Percentiles rank a stretch among this genome's conserved stretches.
Conservation (phyloP, 1,140 invertebrate species). For the Piezodorus guildinii region DNA sequence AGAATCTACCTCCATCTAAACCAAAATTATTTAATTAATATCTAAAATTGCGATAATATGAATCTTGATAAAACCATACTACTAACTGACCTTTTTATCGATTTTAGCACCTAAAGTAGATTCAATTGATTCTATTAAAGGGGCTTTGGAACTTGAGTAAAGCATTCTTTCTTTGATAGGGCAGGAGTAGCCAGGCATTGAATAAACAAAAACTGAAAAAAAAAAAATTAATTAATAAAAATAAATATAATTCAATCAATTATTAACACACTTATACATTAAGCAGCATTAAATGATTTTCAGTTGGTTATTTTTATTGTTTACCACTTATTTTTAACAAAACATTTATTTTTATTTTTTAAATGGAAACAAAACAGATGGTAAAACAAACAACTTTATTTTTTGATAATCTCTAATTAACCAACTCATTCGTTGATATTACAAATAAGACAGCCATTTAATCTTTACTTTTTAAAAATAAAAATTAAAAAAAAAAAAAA, state of each 20-base stretch:
- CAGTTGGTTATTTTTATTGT: too few relatives aligned
- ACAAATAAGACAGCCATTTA: too few relatives aligned
- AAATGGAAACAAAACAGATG: too few relatives aligned
- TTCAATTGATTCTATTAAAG: constrained; percentile 68
- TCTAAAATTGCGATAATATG: neutral
- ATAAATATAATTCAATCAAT: constrained; percentile 20
- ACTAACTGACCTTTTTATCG: constrained; percentile 65
- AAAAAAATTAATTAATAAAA: constrained; percentile 23
- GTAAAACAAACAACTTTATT: too few relatives aligned
- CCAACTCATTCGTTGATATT: too few relatives aligned
- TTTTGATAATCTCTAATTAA: too few relatives aligned
- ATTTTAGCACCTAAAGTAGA: constrained; percentile 51
- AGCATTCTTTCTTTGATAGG: constrained; percentile 94
- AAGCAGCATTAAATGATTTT: too few relatives aligned
- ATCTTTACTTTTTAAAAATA: too few relatives aligned
- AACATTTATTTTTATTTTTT: too few relatives aligned
- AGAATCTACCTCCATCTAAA: constrained; percentile 81
- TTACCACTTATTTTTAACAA: too few relatives aligned
- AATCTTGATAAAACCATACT: neutral
- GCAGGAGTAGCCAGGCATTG: constrained; percentile 89
- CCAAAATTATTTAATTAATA: neutral
- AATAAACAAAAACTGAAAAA: constrained; percentile 89
- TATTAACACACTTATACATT: too few relatives aligned
- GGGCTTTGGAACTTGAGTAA: constrained; percentile 91
- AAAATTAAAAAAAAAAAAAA: too few relatives aligned